Evolutionary conservation across 2,113 vertebrate genomes (phyloP).

Genomic region (Phylloscopus trochiloides): DNA sequence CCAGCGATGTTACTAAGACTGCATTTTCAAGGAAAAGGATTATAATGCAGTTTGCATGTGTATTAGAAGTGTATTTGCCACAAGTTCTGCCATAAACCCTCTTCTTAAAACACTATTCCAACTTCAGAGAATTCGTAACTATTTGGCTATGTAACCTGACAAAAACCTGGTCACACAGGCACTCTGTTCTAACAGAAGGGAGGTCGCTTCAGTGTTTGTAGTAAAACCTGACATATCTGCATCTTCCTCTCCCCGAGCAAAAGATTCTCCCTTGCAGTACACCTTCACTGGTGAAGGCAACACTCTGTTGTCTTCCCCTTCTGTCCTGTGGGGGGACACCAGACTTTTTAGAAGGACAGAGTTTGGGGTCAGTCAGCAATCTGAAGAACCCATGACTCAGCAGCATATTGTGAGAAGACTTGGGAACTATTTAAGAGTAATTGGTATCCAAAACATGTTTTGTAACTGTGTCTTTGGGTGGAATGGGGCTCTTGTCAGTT

Average conservation of each 20-base stretch:
- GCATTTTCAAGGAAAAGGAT: background rate
- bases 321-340: background rate
- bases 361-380: background rate
- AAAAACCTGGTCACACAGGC: background rate
- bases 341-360: background rate
- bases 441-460: background rate
- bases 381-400: background rate
- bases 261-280: background rate
- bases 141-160: background rate
- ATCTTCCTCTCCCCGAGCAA: background rate
- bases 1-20: background rate
- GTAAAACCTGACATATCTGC: background rate
- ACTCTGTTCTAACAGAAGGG: background rate
- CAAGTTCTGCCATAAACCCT: background rate
- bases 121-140: background rate
- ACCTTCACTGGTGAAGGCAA: background rate
- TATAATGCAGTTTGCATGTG: background rate
- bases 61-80: background rate
- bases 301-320: background rate
- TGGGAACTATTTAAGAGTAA: background rate
- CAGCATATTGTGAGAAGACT: background rate
- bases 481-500: background rate
- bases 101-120: background rate
- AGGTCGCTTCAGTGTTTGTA: background rate
- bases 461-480: background rate